These are phyloP conservation scores for Acleris emargana DNA, from an alignment of 2,888 invertebrate species.

Conservation along the genomic window DNA sequence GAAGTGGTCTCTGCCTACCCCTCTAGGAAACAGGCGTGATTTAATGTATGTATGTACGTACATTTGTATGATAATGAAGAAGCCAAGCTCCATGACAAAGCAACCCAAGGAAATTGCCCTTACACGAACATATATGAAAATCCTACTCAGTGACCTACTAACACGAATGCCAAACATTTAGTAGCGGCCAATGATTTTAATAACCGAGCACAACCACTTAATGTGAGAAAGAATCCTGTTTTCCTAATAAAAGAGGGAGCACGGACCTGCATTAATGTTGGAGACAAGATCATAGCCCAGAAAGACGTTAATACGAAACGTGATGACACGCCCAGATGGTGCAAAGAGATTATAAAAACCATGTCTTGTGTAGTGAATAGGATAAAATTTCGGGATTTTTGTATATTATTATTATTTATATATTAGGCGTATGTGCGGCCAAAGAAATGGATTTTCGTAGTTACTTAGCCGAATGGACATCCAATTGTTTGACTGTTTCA, in stretches of 20 bases:
- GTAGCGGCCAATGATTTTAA: slow-evolving; percentile 9
- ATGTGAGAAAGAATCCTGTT: slow-evolving; percentile 7
- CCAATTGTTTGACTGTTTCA: too few relatives aligned
- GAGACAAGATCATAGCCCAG: slow-evolving; percentile 45
- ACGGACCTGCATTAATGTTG: slow-evolving; percentile 48
- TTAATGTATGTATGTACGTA: too few relatives aligned
- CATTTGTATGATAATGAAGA: too few relatives aligned
- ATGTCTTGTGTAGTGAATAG: neutral
- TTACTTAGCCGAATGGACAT: too few relatives aligned
- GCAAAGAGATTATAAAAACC: slow-evolving; percentile 3
- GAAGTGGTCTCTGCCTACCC: too few relatives aligned
- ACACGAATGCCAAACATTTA: neutral
- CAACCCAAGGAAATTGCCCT: too few relatives aligned
- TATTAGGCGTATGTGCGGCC: too few relatives aligned
- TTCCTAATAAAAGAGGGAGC: slow-evolving; percentile 35
- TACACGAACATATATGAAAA: neutral
- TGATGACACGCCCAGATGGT: slow-evolving; percentile 24
- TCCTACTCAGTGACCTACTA: neutral
- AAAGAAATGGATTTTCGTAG: too few relatives aligned
- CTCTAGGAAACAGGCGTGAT: too few relatives aligned
- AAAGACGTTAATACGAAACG: slow-evolving; percentile 53
- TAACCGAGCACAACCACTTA: slow-evolving; percentile 9
- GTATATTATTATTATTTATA: too few relatives aligned
- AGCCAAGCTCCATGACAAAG: too few relatives aligned
- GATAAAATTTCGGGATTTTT: too few relatives aligned